Conservation (phyloP, 1,140 invertebrate genomes). For the Galleria mellonella region DNA sequence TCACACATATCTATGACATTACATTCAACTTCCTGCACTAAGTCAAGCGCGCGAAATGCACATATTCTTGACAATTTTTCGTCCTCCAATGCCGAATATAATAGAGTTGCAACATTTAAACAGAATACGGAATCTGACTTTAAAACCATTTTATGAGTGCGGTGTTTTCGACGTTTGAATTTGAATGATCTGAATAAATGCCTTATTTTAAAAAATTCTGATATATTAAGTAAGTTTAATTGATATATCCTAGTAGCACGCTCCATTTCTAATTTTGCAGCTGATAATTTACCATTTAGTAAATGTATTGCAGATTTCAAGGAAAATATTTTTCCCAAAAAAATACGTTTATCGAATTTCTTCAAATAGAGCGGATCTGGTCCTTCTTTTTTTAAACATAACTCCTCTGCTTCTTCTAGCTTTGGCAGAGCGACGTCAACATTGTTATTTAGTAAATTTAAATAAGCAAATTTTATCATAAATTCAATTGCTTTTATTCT, state of each 20-base stretch:
- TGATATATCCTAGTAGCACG: constrained; percentile 37
- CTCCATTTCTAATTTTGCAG: constrained; percentile 45
- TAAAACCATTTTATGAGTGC: constrained; percentile 26
- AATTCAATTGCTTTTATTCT: constrained; percentile 60
- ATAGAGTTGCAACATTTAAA: constrained; percentile 50
- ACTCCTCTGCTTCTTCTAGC: constrained; percentile 53
- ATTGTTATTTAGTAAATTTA: constrained; percentile 46
- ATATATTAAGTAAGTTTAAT: constrained; percentile 42
- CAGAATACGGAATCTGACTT: constrained; percentile 56
- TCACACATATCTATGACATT: constrained; percentile 48
- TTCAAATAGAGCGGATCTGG: constrained; percentile 16
- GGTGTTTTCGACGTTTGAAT: constrained; percentile 35
- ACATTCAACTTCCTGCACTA: constrained; percentile 43
- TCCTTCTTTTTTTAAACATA: constrained; percentile 27
- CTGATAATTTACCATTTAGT: constrained; percentile 28
- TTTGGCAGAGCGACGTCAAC: constrained; percentile 39
- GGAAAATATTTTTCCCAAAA: constrained; percentile 54
- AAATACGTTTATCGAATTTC: constrained; percentile 38
- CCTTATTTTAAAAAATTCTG: constrained; percentile 35
- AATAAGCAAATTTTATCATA: constrained; percentile 44
- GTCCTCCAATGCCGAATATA: constrained; percentile 45
- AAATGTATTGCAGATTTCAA: constrained; percentile 47
- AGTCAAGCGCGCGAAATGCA: constrained; percentile 37
- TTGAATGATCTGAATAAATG: constrained; percentile 23
- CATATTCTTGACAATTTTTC: constrained; percentile 40